A percentile compares a stretch with the other conserved stretches of the same genome.
Evolutionary conservation across 2,113 vertebrate genomes (phyloP).

Genomic region (Pteronura brasiliensis): DNA sequence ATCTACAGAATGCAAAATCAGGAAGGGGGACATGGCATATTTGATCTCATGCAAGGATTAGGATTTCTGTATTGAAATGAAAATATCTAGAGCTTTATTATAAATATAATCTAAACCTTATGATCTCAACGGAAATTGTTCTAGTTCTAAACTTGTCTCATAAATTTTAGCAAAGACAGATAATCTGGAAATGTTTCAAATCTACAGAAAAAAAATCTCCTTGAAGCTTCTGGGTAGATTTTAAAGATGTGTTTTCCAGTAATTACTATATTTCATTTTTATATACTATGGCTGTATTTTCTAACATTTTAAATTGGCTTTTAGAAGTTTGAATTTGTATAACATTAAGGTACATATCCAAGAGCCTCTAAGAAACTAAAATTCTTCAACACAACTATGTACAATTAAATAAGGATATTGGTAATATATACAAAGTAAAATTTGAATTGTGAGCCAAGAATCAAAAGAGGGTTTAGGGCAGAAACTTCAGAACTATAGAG

Average conservation of each 20-base stretch:
- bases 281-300: conserved; percentile 21
- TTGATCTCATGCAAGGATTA: not conserved
- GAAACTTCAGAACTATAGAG: not conserved
- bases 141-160: conserved; percentile 16
- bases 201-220: not conserved
- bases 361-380: not conserved
- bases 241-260: conserved; percentile 15
- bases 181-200: conserved; percentile 32
- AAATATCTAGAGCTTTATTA: conserved; percentile 25
- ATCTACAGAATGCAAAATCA: conserved; percentile 13
- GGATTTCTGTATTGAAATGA: conserved; percentile 25
- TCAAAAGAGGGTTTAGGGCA: not conserved
- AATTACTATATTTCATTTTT: conserved; percentile 38
- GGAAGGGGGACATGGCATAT: not conserved
- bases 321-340: conserved; percentile 1
- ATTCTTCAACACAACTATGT: not conserved
- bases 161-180: conserved; percentile 3
- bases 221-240: not conserved
- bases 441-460: not conserved
- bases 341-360: not conserved
- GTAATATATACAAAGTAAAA: not conserved
- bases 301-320: conserved; percentile 29
- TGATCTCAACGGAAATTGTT: not conserved
- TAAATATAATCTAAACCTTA: conserved; percentile 17
- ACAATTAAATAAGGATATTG: not conserved